phyloP scores from a whole-genome alignment of 2,888 invertebrate genomes.

The Sabatieria punctata region DNA sequence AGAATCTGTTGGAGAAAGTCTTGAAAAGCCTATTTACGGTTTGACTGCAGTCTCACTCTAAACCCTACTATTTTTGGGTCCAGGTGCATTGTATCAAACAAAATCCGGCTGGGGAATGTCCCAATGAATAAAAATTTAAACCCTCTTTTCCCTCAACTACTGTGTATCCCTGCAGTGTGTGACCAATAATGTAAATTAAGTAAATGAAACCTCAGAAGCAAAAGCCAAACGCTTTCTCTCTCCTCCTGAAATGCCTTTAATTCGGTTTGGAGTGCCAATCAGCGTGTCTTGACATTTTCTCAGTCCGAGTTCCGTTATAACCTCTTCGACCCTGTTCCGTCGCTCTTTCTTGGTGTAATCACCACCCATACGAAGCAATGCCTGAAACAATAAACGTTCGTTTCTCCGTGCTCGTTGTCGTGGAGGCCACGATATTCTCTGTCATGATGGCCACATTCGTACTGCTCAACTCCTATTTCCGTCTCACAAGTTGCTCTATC shows the following conservation, averaged over 20 bases:
- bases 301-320: conserved; percentile 46
- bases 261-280: conserved; percentile 54
- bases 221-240: conserved; percentile 80
- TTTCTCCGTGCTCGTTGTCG: not conserved
- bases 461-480: too few relatives aligned
- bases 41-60: not conserved
- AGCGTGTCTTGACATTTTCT: conserved; percentile 51
- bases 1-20: conserved; percentile 29
- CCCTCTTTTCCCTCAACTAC: too few relatives aligned
- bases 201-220: conserved; percentile 78
- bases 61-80: not conserved
- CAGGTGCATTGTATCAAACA: too few relatives aligned
- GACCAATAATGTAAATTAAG: too few relatives aligned
- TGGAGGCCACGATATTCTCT: not conserved
- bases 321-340: conserved; percentile 48
- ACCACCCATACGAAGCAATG: conserved; percentile 58
- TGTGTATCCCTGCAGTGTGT: too few relatives aligned
- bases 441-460: too few relatives aligned
- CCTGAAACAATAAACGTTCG: conserved; percentile 28
- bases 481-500: too few relatives aligned
- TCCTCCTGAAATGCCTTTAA: conserved; percentile 71
- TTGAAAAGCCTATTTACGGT: not conserved
- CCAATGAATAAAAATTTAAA: too few relatives aligned
- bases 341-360: conserved; percentile 46
- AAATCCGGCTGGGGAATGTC: too few relatives aligned